Conservation (phyloP, 2,113 vertebrate species). For the Ictalurus punctatus region DNA sequence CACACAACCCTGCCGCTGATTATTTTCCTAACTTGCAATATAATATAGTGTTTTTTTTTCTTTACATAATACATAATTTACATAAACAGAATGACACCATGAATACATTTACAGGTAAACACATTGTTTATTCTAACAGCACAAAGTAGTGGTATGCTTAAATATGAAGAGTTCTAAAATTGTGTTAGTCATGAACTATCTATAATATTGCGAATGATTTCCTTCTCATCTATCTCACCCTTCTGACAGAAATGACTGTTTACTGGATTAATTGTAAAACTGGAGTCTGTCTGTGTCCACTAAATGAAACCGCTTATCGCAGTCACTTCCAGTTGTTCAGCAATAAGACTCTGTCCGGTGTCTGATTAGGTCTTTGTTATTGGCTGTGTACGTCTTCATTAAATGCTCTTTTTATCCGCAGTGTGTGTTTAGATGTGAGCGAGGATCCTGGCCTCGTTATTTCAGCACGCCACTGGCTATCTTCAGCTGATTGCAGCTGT, state of each 20-base stretch:
- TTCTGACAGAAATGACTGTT: not conserved
- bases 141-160: not conserved
- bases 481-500: not conserved
- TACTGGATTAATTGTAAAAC: conserved; percentile 11
- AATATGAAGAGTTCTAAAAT: not conserved
- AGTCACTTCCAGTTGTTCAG: conserved; percentile 17
- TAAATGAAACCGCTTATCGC: conserved; percentile 5
- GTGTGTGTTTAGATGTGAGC: not conserved
- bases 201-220: not conserved
- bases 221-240: not conserved
- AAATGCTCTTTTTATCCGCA: conserved; percentile 33
- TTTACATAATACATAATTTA: not conserved
- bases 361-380: conserved; percentile 17
- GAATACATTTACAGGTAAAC: not conserved
- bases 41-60: not conserved
- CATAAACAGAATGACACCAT: not conserved
- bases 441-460: not conserved
- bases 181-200: not conserved
- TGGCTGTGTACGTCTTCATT: not conserved
- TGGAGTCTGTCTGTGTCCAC: not conserved
- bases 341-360: not conserved
- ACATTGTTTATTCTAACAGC: not conserved
- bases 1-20: not conserved
- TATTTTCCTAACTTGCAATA: not conserved
- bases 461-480: not conserved